A percentile compares a stretch with the other conserved stretches of the same genome.
phyloP scores from a whole-genome alignment of 2,113 vertebrate species.

The Cebidichthys violaceus region DNA sequence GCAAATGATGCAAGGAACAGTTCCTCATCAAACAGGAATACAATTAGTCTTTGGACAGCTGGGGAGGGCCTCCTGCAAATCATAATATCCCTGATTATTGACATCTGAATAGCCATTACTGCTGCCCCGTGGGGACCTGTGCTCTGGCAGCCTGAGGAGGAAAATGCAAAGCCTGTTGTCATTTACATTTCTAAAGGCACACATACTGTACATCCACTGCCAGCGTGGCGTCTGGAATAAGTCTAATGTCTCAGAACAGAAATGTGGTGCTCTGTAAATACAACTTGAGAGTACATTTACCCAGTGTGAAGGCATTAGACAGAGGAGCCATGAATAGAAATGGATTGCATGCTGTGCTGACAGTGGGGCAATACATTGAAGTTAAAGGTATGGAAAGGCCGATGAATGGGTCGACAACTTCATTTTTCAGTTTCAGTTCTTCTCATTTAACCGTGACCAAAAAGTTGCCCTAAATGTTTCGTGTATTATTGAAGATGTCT shows the following conservation, averaged over 20 bases:
- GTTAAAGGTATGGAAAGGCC: background rate
- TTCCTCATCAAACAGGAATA: slow-evolving; percentile 76
- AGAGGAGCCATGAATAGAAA: slow-evolving; percentile 1
- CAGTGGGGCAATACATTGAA: background rate
- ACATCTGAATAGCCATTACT: slow-evolving; percentile 83
- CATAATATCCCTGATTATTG: slow-evolving; percentile 83
- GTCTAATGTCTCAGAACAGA: slow-evolving; percentile 24
- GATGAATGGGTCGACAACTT: background rate
- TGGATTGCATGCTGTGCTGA: too few species aligned
- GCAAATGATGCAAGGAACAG: slow-evolving; percentile 76
- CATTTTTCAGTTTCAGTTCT: background rate
- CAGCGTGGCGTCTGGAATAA: slow-evolving; percentile 1
- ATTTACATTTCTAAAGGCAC: slow-evolving; percentile 32
- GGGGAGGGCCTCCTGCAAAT: slow-evolving; percentile 76
- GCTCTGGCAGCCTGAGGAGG: slow-evolving; percentile 30
- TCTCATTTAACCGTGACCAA: background rate
- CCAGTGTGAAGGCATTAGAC: slow-evolving; percentile 3
- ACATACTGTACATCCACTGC: slow-evolving; percentile 15
- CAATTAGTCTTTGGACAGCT: slow-evolving; percentile 78
- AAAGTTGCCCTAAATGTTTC: background rate
- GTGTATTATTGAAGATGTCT: background rate
- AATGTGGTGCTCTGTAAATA: slow-evolving; percentile 23
- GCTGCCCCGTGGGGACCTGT: slow-evolving; percentile 42
- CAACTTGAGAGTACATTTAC: slow-evolving; percentile 20
- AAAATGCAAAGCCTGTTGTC: slow-evolving; percentile 36